Evolutionary conservation across 53 echinoderm and acorn worm genomes (phyloP), one percentile per base, ranked within the genome.

Genomic region (Echinarachnius parma): DNA sequence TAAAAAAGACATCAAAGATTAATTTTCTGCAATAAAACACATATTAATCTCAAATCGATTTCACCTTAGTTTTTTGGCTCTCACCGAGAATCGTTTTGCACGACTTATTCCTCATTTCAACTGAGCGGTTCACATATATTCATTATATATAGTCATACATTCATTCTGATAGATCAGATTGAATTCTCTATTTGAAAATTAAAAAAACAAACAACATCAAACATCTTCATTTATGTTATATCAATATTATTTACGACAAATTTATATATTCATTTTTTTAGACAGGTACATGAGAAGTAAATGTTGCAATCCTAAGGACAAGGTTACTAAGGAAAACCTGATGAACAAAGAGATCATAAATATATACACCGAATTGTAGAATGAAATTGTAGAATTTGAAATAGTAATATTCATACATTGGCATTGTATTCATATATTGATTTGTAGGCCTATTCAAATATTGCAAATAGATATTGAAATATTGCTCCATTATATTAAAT

Each of bases 1-100:
- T 59, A 55, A 26, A 55, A n/a, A 55, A 55, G 56, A 55, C 56
- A 55, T 55, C 56, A 55, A 55, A 55, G 56, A 55, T 55, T 55
- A 55, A 22, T 55, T 55, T 24, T 55, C 56, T 55, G 53, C 53
- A 53, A 53, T 53, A 53, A 53, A 3, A 53, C 53, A 53, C 53
- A 53, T 53, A 53, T 53, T 3, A 53, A 16, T 53, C 53, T 53
- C 53, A 53, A 53, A 53, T 53, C 0, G 53, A 21, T 21, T 53
- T 53, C 53, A 53, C 53, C 53, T 53, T 53, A 53, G 53, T 53
- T 53, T 1, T 53, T 53, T 53, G n/a, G 53, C 53, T 53, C 53
- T 53, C 53, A 53, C 53, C 53, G 53, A 53, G 53, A 53, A n/a
- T 53, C 53, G 53, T 53, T 53, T 21, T 19, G 53, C 53, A 53